phyloP scores from a whole-genome alignment of 2,888 invertebrate genomes.

The Himalopsyche kuldschensis region DNA sequence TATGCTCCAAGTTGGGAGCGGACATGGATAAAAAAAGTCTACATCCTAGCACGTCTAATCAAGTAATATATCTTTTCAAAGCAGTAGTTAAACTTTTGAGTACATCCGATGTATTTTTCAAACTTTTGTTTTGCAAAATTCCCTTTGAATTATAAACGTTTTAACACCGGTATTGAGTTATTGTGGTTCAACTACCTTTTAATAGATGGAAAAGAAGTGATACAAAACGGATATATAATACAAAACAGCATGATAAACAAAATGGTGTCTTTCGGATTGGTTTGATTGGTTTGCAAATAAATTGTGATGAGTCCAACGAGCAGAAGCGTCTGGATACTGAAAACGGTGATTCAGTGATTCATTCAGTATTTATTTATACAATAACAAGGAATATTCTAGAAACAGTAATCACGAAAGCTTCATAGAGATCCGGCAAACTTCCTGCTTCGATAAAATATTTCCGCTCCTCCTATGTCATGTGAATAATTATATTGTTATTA shows the following conservation, averaged over 20 bases:
- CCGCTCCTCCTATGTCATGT: not conserved
- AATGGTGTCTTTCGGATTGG: too few relatives aligned
- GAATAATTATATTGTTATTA: not conserved
- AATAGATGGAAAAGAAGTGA: not conserved
- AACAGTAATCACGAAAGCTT: not conserved
- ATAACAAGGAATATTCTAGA: not conserved
- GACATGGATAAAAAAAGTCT: too few relatives aligned
- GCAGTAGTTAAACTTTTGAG: too few relatives aligned
- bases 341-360: not conserved
- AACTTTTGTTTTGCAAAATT: not conserved
- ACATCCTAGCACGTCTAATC: too few relatives aligned
- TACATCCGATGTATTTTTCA: too few relatives aligned
- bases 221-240: conserved; percentile 26
- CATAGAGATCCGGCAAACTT: not conserved
- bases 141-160: not conserved
- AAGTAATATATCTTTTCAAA: too few relatives aligned
- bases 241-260: conserved; percentile 34
- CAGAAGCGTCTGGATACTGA: not conserved
- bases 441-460: not conserved
- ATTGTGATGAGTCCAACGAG: not conserved
- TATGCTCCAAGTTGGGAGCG: too few relatives aligned
- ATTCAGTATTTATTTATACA: not conserved
- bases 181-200: not conserved
- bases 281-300: too few relatives aligned
- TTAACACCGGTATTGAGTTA: not conserved